These are phyloP conservation scores for Aphaenogaster ashmeadi DNA, from an alignment of 1,140 invertebrate genomes.

Conservation along the genomic window DNA sequence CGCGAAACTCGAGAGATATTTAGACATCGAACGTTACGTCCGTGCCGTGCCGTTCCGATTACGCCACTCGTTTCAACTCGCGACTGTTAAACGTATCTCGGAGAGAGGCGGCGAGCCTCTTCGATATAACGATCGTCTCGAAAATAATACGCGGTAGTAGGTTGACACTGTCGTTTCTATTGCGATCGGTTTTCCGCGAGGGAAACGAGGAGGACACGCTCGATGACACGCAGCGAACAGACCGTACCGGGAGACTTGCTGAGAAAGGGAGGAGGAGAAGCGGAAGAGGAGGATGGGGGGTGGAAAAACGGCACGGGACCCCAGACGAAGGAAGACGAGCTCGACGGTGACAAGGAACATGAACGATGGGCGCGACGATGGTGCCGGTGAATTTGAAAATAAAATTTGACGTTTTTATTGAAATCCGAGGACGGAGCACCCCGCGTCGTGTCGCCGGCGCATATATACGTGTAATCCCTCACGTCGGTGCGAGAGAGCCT, in stretches of 20 bases:
- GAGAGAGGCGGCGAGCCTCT: neutral
- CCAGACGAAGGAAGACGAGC: constrained; percentile 44
- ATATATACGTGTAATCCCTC: constrained; percentile 46
- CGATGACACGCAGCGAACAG: constrained; percentile 15
- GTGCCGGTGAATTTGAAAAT: constrained; percentile 77
- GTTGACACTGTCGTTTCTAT: constrained; percentile 11
- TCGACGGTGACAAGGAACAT: constrained; percentile 74
- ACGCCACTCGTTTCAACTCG: neutral
- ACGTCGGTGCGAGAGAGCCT: constrained; percentile 6
- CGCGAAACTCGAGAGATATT: constrained; percentile 16
- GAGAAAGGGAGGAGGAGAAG: neutral
- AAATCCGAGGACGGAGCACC: constrained; percentile 71
- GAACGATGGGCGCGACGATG: constrained; percentile 72
- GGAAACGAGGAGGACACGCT: neutral
- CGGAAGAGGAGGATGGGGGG: neutral
- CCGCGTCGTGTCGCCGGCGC: constrained; percentile 45
- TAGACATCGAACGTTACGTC: neutral
- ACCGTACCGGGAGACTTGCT: neutral
- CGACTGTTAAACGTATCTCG: neutral
- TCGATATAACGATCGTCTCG: neutral
- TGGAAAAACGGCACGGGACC: constrained; percentile 23
- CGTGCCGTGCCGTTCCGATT: neutral
- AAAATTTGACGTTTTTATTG: constrained; percentile 81
- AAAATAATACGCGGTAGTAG: neutral
- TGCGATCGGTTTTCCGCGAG: neutral